Conservation (phyloP, 2,888 invertebrate species). For the Nemoura dubitans region DNA sequence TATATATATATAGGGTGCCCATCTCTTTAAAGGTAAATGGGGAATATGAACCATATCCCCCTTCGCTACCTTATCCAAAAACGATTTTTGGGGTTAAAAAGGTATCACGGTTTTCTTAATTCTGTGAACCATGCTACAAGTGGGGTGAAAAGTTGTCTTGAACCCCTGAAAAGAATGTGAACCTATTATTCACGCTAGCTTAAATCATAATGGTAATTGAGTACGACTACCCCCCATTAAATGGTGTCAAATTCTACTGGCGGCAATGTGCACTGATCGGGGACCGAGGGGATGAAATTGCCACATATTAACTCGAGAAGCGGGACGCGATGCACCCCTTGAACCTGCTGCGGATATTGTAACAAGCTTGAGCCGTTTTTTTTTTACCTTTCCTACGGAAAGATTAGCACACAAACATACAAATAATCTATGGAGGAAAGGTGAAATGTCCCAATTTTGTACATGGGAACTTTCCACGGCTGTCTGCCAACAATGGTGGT, state of each 20-base stretch:
- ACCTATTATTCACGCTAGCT: constrained; percentile 41
- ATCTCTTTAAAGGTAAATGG: constrained; percentile 13
- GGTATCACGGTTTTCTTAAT: constrained; percentile 41
- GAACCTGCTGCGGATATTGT: constrained; percentile 21
- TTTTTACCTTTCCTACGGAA: constrained; percentile 4
- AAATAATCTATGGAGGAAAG: constrained; percentile 19
- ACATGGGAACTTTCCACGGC: constrained; percentile 38
- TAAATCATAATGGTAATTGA: constrained; percentile 43
- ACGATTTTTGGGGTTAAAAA: constrained; percentile 35
- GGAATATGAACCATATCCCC: constrained; percentile 32
- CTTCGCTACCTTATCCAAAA: constrained; percentile 39
- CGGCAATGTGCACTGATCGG: constrained; percentile 13
- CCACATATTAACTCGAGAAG: constrained; percentile 40
- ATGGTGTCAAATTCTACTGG: constrained; percentile 41
- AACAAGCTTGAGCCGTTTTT: constrained; percentile 1
- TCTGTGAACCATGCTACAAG: constrained; percentile 31
- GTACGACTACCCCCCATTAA: constrained; percentile 39
- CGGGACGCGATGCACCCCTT: constrained; percentile 22
- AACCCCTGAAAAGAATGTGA: constrained; percentile 33
- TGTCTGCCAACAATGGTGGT: neutral
- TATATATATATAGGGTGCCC: constrained; percentile 16
- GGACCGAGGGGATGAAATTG: constrained; percentile 37
- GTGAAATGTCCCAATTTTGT: constrained; percentile 33
- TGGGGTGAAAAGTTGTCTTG: constrained; percentile 41
- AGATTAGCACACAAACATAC: neutral